These are phyloP conservation scores for Archilochus colubris DNA, from an alignment of 2,113 vertebrate species.

Conservation along the genomic window DNA sequence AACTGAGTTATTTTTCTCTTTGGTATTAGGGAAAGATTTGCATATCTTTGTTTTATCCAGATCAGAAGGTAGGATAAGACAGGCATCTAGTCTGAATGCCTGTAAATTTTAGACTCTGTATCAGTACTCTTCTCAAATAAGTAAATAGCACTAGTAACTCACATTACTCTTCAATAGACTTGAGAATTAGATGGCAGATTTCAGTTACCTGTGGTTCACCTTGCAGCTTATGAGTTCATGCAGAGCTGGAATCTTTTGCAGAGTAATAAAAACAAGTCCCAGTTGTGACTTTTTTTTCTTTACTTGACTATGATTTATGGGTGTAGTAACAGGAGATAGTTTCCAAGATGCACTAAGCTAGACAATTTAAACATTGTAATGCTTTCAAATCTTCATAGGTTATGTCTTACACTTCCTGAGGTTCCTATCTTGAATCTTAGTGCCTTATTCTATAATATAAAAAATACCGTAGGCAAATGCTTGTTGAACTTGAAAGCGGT, in stretches of 20 bases:
- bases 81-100: background rate
- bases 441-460: background rate
- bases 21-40: background rate
- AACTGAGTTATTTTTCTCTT: background rate
- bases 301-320: background rate
- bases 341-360: background rate
- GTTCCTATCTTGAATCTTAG: background rate
- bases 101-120: background rate
- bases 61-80: background rate
- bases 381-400: background rate
- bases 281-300: background rate
- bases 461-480: background rate
- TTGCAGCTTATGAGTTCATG: background rate
- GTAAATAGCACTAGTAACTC: background rate
- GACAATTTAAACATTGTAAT: background rate
- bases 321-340: background rate
- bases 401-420: background rate
- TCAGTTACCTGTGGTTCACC: background rate
- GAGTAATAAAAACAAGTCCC: background rate
- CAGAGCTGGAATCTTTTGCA: background rate
- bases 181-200: background rate
- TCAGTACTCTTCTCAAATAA: background rate
- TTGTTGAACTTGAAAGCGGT: background rate
- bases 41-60: background rate
- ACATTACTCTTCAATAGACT: background rate